Base-by-base conservation (phyloP, 1,140 invertebrate genomes). In the Asbolus verrucosus region DNA sequence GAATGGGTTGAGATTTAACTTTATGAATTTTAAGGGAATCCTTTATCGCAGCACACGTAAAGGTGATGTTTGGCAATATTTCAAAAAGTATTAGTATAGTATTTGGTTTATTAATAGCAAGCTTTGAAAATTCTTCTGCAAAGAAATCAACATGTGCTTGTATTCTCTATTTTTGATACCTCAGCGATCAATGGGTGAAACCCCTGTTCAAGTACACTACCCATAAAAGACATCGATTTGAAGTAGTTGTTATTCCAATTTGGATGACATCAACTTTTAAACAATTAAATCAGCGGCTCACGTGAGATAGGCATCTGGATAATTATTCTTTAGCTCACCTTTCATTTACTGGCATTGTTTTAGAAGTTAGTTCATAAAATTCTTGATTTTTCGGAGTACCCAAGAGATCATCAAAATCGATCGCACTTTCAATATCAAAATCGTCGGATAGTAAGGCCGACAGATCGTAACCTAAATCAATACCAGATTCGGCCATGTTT, bases 391-490 rank as follows among this genome's bases (percentile, higher is more conserved):
- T 83, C 86, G 87, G 68, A 81, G 85, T 72, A 68, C 81, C 84
- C 79, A 75, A 78, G 73, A 72, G 81, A 81, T 84, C 84, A 81
- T 85, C 80, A 81, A 86, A 76, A 85, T 86, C 82, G 80, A 82
- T 76, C 80, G 82, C 80, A 80, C 85, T 80, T 82, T 85, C 79
- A 80, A 83, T 78, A 79, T 83, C 81, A 77, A 85, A 81, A 81
- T 88, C 84, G 72, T 85, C 85, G 72, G 85, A 81, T 72, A 84
- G 80, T 3, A 89, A 82, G 60, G 88, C 86, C 59, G 87, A 87
- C 73, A 90, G 83, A 83, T 91, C 89, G 75, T 89, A 91, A 69
- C 87, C 88, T 83, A 91, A 84, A 80, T 91, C 89, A 77, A 91
- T 89, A 39, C 89, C 89, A 69, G 89, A 90, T 79, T 91, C 90